A percentile compares a stretch with the other conserved stretches of the same genome.
Evolutionary conservation across 2,113 vertebrate genomes (phyloP).

Genomic region (Podarcis muralis): DNA sequence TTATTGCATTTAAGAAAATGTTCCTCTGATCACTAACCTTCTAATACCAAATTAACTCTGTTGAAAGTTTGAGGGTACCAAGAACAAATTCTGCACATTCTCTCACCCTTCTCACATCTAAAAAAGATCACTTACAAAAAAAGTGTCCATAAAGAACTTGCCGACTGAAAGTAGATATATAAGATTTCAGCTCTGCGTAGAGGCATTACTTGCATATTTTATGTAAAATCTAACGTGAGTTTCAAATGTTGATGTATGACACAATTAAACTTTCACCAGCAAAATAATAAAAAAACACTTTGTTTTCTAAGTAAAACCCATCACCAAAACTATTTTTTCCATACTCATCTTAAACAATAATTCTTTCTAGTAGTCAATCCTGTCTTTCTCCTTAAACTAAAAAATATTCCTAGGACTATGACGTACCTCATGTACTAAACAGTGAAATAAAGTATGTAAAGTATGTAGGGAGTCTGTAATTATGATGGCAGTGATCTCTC

Average conservation of each 20-base stretch:
- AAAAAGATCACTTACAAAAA: not conserved
- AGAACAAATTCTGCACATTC: conserved; percentile 55
- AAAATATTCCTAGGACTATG: conserved; percentile 29
- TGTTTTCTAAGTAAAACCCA: not conserved
- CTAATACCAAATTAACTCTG: conserved; percentile 52
- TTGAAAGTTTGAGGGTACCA: conserved; percentile 48
- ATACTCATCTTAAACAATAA: not conserved
- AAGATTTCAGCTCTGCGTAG: not conserved
- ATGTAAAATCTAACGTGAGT: not conserved
- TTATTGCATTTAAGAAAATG: conserved; percentile 22
- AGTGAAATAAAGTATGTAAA: conserved; percentile 30
- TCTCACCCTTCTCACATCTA: not conserved
- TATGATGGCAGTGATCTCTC: conserved; percentile 6
- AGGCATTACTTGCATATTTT: not conserved
- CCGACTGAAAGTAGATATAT: not conserved
- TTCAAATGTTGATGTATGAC: not conserved
- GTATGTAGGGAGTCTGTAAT: not conserved
- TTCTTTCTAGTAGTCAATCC: not conserved
- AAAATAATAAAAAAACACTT: not conserved
- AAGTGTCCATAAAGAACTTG: not conserved
- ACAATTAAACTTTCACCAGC: not conserved
- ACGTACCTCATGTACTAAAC: conserved; percentile 24
- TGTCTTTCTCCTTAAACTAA: not conserved
- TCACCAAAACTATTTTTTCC: not conserved
- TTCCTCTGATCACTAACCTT: conserved; percentile 57